Evolutionary conservation across 2,888 invertebrate genomes (phyloP).

Genomic region (Mycalesis mineus): DNA sequence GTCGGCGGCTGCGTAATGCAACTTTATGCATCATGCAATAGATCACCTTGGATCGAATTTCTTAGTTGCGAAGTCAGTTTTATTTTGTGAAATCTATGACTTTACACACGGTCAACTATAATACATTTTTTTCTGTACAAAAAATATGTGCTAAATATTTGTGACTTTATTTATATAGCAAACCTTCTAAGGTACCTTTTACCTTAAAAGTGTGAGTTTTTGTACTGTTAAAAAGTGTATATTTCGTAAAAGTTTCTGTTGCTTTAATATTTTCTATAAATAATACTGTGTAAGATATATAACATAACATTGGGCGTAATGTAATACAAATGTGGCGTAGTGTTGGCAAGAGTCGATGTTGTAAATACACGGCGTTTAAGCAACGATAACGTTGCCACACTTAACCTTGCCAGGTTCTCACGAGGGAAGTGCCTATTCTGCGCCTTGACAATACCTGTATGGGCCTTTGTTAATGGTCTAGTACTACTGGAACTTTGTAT

Average conservation of each 20-base stretch:
- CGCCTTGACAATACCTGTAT: slow-evolving; percentile 76
- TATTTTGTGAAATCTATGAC: slow-evolving; percentile 6
- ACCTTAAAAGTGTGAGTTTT: too few species aligned
- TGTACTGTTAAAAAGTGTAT: too few species aligned
- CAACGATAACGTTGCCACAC: slow-evolving; percentile 76
- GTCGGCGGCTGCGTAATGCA: not conserved
- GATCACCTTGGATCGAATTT: slow-evolving; percentile 9
- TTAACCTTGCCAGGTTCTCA: slow-evolving; percentile 77
- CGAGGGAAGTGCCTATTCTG: slow-evolving; percentile 77
- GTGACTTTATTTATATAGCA: too few species aligned
- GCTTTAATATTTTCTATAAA: not conserved
- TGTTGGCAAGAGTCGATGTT: slow-evolving; percentile 72
- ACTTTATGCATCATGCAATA: slow-evolving; percentile 1
- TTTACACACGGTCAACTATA: not conserved
- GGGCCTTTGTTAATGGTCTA: slow-evolving; percentile 60
- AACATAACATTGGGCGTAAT: slow-evolving; percentile 28
- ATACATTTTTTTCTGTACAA: too few species aligned
- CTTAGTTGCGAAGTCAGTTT: slow-evolving; percentile 8
- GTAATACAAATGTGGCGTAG: slow-evolving; percentile 43
- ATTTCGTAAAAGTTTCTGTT: too few species aligned
- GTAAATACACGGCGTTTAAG: slow-evolving; percentile 75
- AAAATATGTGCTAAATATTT: too few species aligned
- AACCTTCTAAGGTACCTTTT: too few species aligned
- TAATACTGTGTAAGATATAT: slow-evolving; percentile 4
- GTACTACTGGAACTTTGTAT: slow-evolving; percentile 49